phyloP scores from a whole-genome alignment of 2,113 vertebrate species.

The Alligator mississippiensis region DNA sequence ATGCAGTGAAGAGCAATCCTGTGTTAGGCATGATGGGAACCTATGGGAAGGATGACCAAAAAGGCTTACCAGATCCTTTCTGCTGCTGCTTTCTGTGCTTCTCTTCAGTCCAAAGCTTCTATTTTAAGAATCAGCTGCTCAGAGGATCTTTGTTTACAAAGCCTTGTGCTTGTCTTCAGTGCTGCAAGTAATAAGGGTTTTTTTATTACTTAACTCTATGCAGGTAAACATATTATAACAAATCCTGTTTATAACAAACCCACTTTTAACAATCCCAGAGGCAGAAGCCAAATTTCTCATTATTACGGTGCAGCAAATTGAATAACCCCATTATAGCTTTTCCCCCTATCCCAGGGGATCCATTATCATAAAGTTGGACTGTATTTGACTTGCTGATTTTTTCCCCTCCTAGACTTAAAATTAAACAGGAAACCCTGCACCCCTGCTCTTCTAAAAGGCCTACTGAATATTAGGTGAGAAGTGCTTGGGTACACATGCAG shows the following conservation, averaged over 20 bases:
- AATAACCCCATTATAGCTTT: too few relatives aligned
- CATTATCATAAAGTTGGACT: too few relatives aligned
- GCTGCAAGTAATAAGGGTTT: neutral
- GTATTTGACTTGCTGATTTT: neutral
- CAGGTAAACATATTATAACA: neutral
- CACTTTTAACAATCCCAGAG: neutral
- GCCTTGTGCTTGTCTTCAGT: accelerated
- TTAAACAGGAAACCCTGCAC: neutral
- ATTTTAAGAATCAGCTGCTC: neutral
- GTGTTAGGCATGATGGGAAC: neutral
- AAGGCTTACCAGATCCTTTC: neutral
- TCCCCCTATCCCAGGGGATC: too few relatives aligned
- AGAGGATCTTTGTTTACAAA: neutral
- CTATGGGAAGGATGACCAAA: neutral
- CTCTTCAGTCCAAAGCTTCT: neutral
- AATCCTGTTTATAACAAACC: neutral
- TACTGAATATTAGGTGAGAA: neutral
- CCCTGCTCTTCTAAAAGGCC: neutral
- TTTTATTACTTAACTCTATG: neutral
- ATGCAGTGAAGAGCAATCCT: neutral
- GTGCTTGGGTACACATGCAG: neutral
- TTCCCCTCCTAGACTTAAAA: neutral
- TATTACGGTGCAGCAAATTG: too few relatives aligned
- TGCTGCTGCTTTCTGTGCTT: neutral
- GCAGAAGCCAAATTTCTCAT: too few relatives aligned